Base-by-base conservation (phyloP, 2,113 vertebrate species). In the Poecile atricapillus region DNA sequence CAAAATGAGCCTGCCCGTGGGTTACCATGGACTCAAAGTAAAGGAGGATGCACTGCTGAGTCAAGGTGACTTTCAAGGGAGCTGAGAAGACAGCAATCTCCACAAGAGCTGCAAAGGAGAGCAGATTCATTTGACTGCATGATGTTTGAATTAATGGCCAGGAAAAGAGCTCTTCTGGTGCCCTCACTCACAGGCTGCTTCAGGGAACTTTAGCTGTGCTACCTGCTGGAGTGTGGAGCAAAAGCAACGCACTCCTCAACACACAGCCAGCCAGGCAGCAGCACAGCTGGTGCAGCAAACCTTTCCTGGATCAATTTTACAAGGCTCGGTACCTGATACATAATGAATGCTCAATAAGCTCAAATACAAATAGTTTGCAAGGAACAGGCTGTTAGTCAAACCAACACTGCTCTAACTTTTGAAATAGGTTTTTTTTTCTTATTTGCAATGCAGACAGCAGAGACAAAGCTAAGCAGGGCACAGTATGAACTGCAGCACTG, bases 61-160 rank as follows among this genome's bases (percentile, higher is more conserved):
- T 93, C 25, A 23, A 91, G 93, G 94, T 96, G 97, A 94, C 96
- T 92, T 97, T 97, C 98, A 97, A 75, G 96, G 96, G 95, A 97
- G 97, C 97, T 97, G 97, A 98, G 94, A 97, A 97, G 94, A 97
- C 97, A 97, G 97, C 97, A 96, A 90, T 94, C 95, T 97, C 95
- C 90, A 95, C 95, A 94, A 95, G 97, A 97, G 95, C 96, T 49
- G 83, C 95, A 93, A 70, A 97, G 93, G 95, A 97, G 97, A 95
- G 97, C 95, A 97, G 96, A 95, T 96, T 97, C 91, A 94, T 98
- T 95, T 98, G 97, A 97, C 88, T 97, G 97, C 97, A 96, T 89
- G 97, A 98, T 96, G 96, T 96, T 97, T 97, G 96, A 96, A 98
- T 97, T 98, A 97, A 97, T 97, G 97, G 97, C 94, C 97, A 98